Evolutionary conservation across 1,140 invertebrate species (phyloP).

Genomic region (Caenorhabditis briggsae): DNA sequence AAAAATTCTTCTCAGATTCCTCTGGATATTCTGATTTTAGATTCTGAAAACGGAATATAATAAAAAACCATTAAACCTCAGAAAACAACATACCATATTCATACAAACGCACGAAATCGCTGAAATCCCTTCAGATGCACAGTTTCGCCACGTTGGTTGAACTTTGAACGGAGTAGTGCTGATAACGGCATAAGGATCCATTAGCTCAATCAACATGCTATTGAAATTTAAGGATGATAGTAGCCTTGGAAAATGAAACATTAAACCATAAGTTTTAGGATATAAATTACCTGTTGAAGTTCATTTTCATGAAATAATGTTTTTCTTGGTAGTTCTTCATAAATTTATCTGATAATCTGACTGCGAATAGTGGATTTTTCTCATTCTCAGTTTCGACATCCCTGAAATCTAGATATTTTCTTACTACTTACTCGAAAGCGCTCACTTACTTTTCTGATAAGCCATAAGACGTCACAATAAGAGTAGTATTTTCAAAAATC

Average conservation of each 20-base stretch:
- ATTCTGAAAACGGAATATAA: not conserved
- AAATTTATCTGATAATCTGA: not conserved
- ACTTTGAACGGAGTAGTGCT: not conserved
- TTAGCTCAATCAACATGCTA: not conserved
- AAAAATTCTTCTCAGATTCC: not conserved
- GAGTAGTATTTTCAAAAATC: conserved; percentile 13
- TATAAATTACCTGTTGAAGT: not conserved
- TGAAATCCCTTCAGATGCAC: conserved; percentile 20
- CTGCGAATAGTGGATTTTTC: not conserved
- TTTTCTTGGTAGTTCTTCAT: not conserved
- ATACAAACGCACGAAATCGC: not conserved
- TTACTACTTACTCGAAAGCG: not conserved
- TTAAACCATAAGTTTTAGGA: too few species aligned
- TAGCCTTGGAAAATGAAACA: not conserved
- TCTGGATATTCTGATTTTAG: not conserved
- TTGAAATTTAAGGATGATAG: conserved; percentile 1
- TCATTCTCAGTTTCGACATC: not conserved
- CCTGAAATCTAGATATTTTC: not conserved
- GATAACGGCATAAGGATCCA: not conserved
- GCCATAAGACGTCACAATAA: conserved; percentile 6
- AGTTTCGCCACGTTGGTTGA: conserved; percentile 18
- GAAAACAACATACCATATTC: not conserved
- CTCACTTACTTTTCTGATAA: not conserved
- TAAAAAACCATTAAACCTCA: not conserved
- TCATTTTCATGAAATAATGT: conserved; percentile 2